Evolutionary conservation across 2,888 invertebrate genomes (phyloP), one percentile per base, ranked within the genome.

Genomic region (Aporophyla lueneburgensis): DNA sequence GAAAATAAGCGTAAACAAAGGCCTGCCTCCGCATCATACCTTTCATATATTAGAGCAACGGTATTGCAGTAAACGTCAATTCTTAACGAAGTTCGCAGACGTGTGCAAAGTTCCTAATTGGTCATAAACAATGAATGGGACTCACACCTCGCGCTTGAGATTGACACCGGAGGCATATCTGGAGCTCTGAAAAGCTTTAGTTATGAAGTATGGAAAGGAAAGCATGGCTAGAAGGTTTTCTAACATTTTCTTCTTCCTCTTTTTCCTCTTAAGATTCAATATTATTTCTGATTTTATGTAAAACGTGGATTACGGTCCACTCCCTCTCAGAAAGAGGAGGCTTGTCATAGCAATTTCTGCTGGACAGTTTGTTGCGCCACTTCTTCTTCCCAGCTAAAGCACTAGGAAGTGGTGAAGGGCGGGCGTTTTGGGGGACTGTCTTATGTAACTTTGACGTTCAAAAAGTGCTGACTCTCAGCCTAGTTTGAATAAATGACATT

Each of bases 31-130:
- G 12, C 53, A 27, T 24, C 56, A 71, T 33, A 43, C 71, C 58
- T 71, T 74, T 74, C 72, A 70, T 84, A 82, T 84, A 81, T 81
- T 67, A 81, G 77, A 58, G 71, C 76, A 79, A 63, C 71, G 51
- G 80, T 83, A 77, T 46, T 61, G 80, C 76, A 74, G 82, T 89
- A 85, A 87, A 89, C 80, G 88, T 90, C 88, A 85, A 81, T 78
- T 77, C 75, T 76, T 83, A 86, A 87, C 84, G 88, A 87, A 91
- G 84, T 92, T 93, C 91, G 92, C 94, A 81, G 84, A 85, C 80
- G 84, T 81, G 74, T 89, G 93, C 91, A 83, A 93, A 86, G 89
- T 83, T 89, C 82, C 93, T 95, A 95, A 94, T 95, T 94, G 94
- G 92, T 81, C 88, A 83, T 93, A 92, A 93, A 90, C 86, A 87